Conservation (phyloP, 35 echinoderm and acorn worm genomes). For the Heliocidaris erythrogramma region DNA sequence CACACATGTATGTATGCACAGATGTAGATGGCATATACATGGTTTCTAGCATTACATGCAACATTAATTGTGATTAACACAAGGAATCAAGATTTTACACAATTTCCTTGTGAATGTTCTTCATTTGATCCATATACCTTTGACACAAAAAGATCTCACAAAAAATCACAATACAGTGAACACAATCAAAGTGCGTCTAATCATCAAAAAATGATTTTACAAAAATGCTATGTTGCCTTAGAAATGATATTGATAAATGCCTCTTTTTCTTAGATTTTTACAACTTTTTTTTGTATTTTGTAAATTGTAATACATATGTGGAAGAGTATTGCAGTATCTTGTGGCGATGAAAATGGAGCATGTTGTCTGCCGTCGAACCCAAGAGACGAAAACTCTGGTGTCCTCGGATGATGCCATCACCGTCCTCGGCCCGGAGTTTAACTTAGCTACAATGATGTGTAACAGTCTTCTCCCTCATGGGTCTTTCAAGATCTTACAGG, state of each 20-base stretch:
- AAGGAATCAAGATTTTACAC: constrained; percentile 18
- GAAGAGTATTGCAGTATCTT: constrained; percentile 1
- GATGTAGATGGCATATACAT: background rate
- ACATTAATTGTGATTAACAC: background rate
- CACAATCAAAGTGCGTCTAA: background rate
- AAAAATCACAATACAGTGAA: background rate
- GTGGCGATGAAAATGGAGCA: background rate
- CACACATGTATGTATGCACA: background rate
- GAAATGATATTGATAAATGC: background rate
- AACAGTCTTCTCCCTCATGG: background rate
- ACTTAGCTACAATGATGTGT: background rate
- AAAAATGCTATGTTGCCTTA: background rate
- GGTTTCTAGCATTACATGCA: constrained; percentile 6
- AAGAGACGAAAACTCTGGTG: background rate
- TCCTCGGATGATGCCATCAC: background rate
- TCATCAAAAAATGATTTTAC: background rate
- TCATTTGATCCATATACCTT: background rate
- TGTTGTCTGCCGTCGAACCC: background rate
- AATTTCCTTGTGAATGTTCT: background rate
- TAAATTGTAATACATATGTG: background rate
- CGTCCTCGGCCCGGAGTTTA: background rate
- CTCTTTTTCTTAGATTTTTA: background rate
- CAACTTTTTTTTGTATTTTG: background rate
- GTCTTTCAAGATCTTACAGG: constrained; percentile 8
- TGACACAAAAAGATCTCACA: background rate